Base-by-base conservation (phyloP, 2,888 invertebrate genomes). In the Oscheius onirici region DNA sequence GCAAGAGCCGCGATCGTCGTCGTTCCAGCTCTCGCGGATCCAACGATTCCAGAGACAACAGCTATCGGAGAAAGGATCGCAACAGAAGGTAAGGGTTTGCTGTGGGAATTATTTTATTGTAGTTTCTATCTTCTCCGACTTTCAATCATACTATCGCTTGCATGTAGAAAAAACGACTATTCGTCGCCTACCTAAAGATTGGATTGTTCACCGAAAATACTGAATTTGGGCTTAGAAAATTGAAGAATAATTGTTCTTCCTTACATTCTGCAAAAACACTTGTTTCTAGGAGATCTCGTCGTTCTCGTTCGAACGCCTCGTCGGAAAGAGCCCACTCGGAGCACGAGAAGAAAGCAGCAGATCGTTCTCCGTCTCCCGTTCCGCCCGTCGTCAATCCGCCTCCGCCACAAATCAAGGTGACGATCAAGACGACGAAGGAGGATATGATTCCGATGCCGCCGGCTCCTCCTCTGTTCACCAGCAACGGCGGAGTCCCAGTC, bases 391-490 rank as follows among this genome's bases (percentile, higher is more conserved):
- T 26, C 28, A 46, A 46, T 63, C 63, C 63, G 10, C 63, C 63
- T 17, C 63, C 49, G 13, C 63, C 63, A 10, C 24, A 24, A 13
- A 63, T 63, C 17, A 46, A 49, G 20, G 63, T 63, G 15, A 46
- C 46, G 8, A 46, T 63, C 26, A 63, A 63, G 20, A 63, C 63
- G 13, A 63, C 63, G 11, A 63, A 49, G 28, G 63, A 63, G 34
- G 63, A 63, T n/a, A 20, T 63, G 63, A 63, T 63, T 34, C 63
- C 63, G 22, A 26, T 63, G 11, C 63, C 63, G 3, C 49, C 49
- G 11, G 10, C 63, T 17, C 26, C 46, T 22, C 3, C 46, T 46
- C 20, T 17, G 34, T 8, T 34, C 34, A 34, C 34, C 34, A 34
- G 34, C 34, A 34, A 34, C 8, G 34, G 34, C 34, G 34, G 34